Conservation (phyloP, 2,113 vertebrate species). For the Toxostoma redivivum region DNA sequence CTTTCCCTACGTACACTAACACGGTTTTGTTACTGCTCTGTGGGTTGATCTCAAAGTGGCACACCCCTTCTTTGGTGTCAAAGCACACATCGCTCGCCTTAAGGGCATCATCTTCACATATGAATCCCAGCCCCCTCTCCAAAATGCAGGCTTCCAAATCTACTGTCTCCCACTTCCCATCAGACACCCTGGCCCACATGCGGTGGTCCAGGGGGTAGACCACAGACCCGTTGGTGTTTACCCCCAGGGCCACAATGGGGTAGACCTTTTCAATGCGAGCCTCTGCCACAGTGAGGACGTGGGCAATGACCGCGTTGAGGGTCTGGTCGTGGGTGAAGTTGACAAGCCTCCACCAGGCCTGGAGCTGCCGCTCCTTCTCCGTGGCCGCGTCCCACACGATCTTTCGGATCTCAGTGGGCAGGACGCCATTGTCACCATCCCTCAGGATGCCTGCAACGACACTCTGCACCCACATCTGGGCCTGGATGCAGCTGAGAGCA, state of each 20-base stretch:
- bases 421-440: neutral
- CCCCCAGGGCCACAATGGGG: conserved; percentile 49
- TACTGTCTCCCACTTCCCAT: conserved; percentile 23
- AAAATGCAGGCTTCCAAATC: conserved; percentile 63
- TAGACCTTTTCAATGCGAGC: conserved; percentile 52
- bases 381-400: conserved; percentile 37
- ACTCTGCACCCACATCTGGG: conserved; percentile 64
- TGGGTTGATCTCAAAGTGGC: conserved; percentile 58
- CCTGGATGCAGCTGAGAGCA: conserved; percentile 64
- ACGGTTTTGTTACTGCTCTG: conserved; percentile 7
- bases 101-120: conserved; percentile 55
- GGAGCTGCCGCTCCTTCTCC: conserved; percentile 54
- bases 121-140: conserved; percentile 55
- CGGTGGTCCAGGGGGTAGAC: conserved; percentile 57
- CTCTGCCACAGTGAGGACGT: conserved; percentile 23
- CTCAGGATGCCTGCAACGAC: conserved; percentile 64
- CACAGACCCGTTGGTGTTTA: conserved; percentile 27
- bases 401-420: conserved; percentile 54
- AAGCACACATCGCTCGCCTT: conserved; percentile 37
- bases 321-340: conserved; percentile 52
- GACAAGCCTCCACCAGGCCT: conserved; percentile 59
- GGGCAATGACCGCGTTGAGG: neutral
- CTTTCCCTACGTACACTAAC: conserved; percentile 22
- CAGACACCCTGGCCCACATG: conserved; percentile 52
- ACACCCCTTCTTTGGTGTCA: conserved; percentile 55